Conservation (phyloP, 2,888 invertebrate species). For the Ophion slaviceki region DNA sequence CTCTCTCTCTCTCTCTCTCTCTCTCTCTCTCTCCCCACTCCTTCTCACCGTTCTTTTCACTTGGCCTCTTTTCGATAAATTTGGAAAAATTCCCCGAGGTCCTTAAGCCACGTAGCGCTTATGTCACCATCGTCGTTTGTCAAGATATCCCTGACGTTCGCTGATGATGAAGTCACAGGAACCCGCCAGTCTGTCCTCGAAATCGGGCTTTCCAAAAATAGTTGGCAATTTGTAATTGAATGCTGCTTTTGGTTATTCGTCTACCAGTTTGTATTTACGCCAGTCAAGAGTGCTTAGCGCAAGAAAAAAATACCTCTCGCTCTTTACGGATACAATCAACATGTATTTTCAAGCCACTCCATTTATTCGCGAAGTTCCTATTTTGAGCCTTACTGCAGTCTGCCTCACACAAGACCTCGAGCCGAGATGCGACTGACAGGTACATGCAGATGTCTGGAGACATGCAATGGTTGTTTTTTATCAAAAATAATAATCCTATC, state of each 20-base stretch:
- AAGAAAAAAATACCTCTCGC: too few relatives aligned
- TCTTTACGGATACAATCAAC: too few relatives aligned
- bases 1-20: too few relatives aligned
- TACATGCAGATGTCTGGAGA: background rate
- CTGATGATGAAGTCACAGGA: constrained; percentile 7
- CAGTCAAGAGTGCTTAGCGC: too few relatives aligned
- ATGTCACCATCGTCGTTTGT: constrained; percentile 56
- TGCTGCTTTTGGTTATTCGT: constrained; percentile 11
- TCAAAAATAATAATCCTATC: too few relatives aligned
- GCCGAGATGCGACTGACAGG: constrained; percentile 6
- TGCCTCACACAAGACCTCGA: background rate
- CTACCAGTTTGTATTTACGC: background rate
- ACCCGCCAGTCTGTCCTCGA: constrained; percentile 9
- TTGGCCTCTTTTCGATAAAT: background rate
- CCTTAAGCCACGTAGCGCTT: constrained; percentile 17
- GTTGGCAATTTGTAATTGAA: constrained; percentile 43
- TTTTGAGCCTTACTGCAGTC: background rate
- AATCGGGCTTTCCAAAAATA: constrained; percentile 43
- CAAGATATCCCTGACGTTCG: constrained; percentile 46
- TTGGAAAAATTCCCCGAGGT: constrained; percentile 43
- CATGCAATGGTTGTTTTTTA: too few relatives aligned
- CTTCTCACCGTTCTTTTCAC: background rate
- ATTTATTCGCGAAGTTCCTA: too few relatives aligned
- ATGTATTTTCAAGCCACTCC: too few relatives aligned
- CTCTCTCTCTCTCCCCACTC: too few relatives aligned